phyloP scores from a whole-genome alignment of 2,888 invertebrate genomes.

The Pimpla rufipes region DNA sequence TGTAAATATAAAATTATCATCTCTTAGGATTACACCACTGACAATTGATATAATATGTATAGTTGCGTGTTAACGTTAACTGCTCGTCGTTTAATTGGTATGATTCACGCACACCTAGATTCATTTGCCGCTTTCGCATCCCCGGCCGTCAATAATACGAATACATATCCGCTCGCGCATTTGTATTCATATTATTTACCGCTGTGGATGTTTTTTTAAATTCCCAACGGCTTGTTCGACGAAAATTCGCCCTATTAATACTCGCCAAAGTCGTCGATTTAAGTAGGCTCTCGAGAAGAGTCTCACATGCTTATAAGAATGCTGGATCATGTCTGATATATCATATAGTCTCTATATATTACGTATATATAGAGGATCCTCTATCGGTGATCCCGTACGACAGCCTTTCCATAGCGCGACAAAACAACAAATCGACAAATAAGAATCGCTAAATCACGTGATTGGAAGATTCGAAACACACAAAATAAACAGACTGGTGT shows the following conservation, averaged over 20 bases:
- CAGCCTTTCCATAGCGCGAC: not conserved
- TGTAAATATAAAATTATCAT: slow-evolving; percentile 85
- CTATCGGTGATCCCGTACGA: slow-evolving; percentile 18
- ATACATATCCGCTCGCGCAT: not conserved
- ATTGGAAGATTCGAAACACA: slow-evolving; percentile 8
- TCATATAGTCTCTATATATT: slow-evolving; percentile 29
- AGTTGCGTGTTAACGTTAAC: slow-evolving; percentile 54
- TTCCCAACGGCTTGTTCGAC: slow-evolving; percentile 12
- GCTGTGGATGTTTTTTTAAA: not conserved
- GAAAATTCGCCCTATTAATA: slow-evolving; percentile 8
- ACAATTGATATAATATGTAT: slow-evolving; percentile 77
- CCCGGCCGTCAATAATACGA: not conserved
- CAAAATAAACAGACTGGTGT: not conserved
- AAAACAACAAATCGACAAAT: not conserved
- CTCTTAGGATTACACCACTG: slow-evolving; percentile 83
- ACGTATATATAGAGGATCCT: slow-evolving; percentile 16
- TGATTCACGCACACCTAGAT: slow-evolving; percentile 15
- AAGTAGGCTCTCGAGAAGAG: slow-evolving; percentile 10
- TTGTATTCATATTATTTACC: slow-evolving; percentile 11
- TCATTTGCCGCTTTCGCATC: slow-evolving; percentile 11
- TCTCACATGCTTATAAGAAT: slow-evolving; percentile 26
- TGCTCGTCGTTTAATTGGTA: slow-evolving; percentile 56
- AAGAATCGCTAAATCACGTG: slow-evolving; percentile 5
- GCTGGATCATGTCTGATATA: slow-evolving; percentile 20
- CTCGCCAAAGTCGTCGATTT: slow-evolving; percentile 14